Evolutionary conservation across 2,113 vertebrate genomes (phyloP).

Genomic region (Chaetorhynchus papuensis): DNA sequence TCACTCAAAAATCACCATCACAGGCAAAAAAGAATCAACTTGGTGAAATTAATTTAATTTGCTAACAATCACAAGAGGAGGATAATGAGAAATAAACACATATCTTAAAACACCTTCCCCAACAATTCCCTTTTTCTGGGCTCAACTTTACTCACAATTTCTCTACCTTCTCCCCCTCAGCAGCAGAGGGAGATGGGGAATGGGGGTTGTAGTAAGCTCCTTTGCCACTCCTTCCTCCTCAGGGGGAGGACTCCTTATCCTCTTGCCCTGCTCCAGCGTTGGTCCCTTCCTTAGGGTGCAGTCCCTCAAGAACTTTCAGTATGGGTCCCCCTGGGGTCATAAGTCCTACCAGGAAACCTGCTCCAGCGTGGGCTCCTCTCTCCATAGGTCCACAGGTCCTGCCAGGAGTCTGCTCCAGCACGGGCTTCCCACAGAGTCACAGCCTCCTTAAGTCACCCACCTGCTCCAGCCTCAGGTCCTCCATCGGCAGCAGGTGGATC

Average conservation of each 20-base stretch:
- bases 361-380: too few species aligned
- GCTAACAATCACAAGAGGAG: not conserved
- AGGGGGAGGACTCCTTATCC: not conserved
- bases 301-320: not conserved
- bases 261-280: not conserved
- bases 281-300: not conserved
- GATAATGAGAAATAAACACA: not conserved
- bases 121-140: not conserved
- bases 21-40: not conserved
- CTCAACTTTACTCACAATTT: not conserved
- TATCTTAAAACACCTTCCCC: not conserved
- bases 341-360: not conserved
- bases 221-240: not conserved
- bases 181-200: not conserved
- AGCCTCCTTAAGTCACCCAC: not conserved
- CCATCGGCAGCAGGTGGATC: not conserved
- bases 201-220: not conserved
- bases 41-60: not conserved
- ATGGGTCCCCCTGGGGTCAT: rapidly evolving
- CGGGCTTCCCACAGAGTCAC: not conserved
- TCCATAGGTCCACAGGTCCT: not conserved
- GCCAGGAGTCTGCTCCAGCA: not conserved
- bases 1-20: not conserved
- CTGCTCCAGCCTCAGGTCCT: not conserved
- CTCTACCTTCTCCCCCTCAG: not conserved